phyloP scores from a whole-genome alignment of 2,797 vertebrate genomes.

The Merluccius polli region DNA sequence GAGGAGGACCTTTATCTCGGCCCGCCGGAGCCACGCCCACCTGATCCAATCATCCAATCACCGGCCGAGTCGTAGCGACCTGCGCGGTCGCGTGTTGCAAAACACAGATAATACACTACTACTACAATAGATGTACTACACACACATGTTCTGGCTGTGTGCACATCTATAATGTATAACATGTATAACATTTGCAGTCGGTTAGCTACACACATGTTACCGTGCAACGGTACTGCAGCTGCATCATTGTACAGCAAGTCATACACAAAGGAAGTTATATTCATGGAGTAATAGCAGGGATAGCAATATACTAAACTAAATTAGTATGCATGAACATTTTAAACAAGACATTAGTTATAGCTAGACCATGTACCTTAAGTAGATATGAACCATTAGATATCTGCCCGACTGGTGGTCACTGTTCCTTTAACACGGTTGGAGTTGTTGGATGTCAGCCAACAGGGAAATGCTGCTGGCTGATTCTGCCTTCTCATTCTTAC shows the following conservation, averaged over 20 bases:
- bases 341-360: neutral
- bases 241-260: neutral
- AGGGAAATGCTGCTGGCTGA: conserved; percentile 47
- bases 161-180: neutral
- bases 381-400: neutral
- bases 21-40: conserved; percentile 44
- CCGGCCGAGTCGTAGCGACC: conserved; percentile 42
- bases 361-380: neutral
- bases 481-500: conserved; percentile 70
- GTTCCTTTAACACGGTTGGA: conserved; percentile 58
- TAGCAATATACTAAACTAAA: neutral
- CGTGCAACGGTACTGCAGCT: no score
- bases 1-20: conserved; percentile 42
- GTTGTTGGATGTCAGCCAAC: conserved; percentile 45
- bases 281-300: neutral
- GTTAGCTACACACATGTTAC: no score
- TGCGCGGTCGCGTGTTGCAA: neutral
- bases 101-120: neutral
- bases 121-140: neutral
- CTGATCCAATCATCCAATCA: conserved; percentile 21
- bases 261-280: neutral
- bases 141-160: no score
- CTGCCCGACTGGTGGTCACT: conserved; percentile 10
- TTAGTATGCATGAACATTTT: neutral
- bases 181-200: neutral